Conservation (phyloP, 2,797 vertebrate species). For the Poeciliopsis turneri region DNA sequence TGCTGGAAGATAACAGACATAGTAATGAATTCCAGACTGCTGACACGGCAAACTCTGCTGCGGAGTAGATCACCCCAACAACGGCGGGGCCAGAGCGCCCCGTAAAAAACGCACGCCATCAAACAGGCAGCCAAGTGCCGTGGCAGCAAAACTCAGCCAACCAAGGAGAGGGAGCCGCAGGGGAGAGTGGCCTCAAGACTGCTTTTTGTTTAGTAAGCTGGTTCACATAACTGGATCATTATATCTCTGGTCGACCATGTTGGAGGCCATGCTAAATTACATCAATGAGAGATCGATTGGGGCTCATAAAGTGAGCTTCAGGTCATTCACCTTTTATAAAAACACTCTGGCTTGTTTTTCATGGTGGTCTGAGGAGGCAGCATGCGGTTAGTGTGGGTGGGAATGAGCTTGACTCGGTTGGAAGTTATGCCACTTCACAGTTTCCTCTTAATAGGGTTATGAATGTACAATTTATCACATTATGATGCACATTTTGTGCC, state of each 20-base stretch:
- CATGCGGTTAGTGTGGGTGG: neutral
- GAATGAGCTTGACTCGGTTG: neutral
- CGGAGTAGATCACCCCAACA: constrained; percentile 76
- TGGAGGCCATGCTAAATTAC: constrained; percentile 47
- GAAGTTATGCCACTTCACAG: neutral
- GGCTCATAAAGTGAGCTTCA: constrained; percentile 26
- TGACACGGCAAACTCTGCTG: constrained; percentile 75
- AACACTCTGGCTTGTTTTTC: neutral
- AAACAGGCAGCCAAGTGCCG: constrained; percentile 63
- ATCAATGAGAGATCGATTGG: constrained; percentile 34
- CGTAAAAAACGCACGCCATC: constrained; percentile 74
- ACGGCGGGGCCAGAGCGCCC: constrained; percentile 61
- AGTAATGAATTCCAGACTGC: constrained; percentile 90
- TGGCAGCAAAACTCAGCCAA: constrained; percentile 73
- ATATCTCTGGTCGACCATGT: constrained; percentile 37
- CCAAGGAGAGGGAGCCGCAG: constrained; percentile 59
- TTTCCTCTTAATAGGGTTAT: neutral
- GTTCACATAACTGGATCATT: constrained; percentile 62
- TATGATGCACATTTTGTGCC: neutral
- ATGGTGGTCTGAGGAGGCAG: neutral
- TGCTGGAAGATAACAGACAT: constrained; percentile 87
- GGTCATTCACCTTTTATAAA: constrained; percentile 32
- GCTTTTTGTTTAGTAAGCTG: constrained; percentile 67
- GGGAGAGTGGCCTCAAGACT: constrained; percentile 49
- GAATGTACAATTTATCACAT: neutral